Percentiles rank a stretch among this genome's conserved stretches.
Conservation (phyloP, 2,888 invertebrate genomes). For the Sabatieria punctata region DNA sequence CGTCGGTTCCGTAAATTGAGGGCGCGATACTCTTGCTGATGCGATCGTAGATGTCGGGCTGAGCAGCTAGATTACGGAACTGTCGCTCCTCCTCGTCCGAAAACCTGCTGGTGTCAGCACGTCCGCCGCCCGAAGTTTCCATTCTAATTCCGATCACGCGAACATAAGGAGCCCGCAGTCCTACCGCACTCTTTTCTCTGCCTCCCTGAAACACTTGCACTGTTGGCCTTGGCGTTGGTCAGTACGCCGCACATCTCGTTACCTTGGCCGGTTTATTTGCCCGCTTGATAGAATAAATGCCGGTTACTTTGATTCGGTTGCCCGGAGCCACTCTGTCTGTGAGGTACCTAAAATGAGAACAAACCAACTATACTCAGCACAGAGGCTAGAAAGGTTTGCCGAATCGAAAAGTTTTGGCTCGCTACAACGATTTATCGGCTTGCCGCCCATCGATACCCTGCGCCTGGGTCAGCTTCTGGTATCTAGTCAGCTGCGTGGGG, state of each 20-base stretch:
- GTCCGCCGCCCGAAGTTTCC: constrained; percentile 43
- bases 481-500: too few relatives aligned
- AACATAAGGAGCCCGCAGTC: constrained; percentile 82
- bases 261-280: constrained; percentile 15
- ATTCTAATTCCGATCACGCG: constrained; percentile 79
- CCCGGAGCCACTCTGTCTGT: constrained; percentile 92
- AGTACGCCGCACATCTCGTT: neutral
- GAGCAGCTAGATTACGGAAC: constrained; percentile 52
- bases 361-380: neutral
- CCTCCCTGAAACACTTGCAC: constrained; percentile 8
- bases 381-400: neutral
- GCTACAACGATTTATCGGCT: too few relatives aligned
- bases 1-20: constrained; percentile 77
- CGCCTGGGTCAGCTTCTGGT: too few relatives aligned
- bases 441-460: too few relatives aligned
- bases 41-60: constrained; percentile 68
- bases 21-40: constrained; percentile 82
- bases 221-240: too few relatives aligned
- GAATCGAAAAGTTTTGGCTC: too few relatives aligned
- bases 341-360: constrained; percentile 42
- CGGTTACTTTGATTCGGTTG: constrained; percentile 66
- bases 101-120: constrained; percentile 18
- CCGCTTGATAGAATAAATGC: constrained; percentile 91
- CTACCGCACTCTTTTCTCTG: constrained; percentile 44
- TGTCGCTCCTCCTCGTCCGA: constrained; percentile 24